These are phyloP conservation scores for Drosophila multiciliata DNA, from an alignment of 2,888 invertebrate genomes.

Conservation along the genomic window DNA sequence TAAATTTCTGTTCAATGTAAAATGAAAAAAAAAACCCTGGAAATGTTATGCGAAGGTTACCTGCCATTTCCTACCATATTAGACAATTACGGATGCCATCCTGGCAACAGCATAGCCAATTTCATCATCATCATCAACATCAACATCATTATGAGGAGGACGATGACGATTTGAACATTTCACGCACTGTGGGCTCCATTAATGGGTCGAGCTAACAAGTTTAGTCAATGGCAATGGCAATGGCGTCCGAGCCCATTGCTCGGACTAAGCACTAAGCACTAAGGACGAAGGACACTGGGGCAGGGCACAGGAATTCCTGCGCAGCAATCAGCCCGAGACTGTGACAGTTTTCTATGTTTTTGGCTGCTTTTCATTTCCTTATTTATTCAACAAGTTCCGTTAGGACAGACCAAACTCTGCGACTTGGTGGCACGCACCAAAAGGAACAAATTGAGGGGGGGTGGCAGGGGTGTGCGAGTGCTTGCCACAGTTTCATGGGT, in stretches of 20 bases:
- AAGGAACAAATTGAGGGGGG: slow-evolving; percentile 11
- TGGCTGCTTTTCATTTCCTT: slow-evolving; percentile 68
- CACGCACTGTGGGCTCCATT: slow-evolving; percentile 39
- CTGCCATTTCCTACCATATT: slow-evolving; percentile 29
- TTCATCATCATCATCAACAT: neutral
- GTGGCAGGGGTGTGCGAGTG: neutral
- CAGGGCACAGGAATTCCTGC: slow-evolving; percentile 60
- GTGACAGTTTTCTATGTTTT: slow-evolving; percentile 60
- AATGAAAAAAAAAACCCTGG: neutral
- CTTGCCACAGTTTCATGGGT: neutral
- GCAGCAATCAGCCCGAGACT: slow-evolving; percentile 63
- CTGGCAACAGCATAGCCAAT: slow-evolving; percentile 4
- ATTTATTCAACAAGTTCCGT: slow-evolving; percentile 77
- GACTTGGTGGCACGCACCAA: slow-evolving; percentile 53
- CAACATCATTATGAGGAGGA: slow-evolving; percentile 10
- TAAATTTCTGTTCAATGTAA: neutral
- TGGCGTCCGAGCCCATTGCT: neutral
- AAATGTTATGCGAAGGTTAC: slow-evolving; percentile 12
- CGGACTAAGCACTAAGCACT: slow-evolving; percentile 6
- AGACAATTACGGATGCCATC: slow-evolving; percentile 41
- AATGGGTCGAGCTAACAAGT: slow-evolving; percentile 48
- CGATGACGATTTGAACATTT: slow-evolving; percentile 46
- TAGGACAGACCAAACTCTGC: slow-evolving; percentile 21
- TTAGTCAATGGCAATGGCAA: slow-evolving; percentile 10
- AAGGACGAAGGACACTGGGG: too few relatives aligned